Percentiles rank a stretch among this genome's conserved stretches.
Conservation (phyloP, 2,888 invertebrate species). For the Eueremaeus valkanovi region DNA sequence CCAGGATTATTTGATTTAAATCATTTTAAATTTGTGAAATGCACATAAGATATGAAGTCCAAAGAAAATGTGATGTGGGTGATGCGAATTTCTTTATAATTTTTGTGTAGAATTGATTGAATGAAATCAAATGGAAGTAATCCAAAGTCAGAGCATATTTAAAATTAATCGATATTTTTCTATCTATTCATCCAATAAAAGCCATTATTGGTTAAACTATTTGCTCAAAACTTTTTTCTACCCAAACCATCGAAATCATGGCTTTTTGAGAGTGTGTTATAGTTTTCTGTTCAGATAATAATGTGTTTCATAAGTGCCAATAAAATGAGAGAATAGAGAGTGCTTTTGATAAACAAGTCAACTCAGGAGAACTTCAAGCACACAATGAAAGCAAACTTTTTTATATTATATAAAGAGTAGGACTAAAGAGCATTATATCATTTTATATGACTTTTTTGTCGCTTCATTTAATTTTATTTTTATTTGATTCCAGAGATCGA, state of each 20-base stretch:
- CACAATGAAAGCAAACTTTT: background rate
- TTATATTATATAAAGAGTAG: background rate
- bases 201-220: too few relatives aligned
- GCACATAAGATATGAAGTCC: too few relatives aligned
- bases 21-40: too few relatives aligned
- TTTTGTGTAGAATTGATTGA: background rate
- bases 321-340: slow-evolving; percentile 26
- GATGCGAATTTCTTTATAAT: too few relatives aligned
- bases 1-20: too few relatives aligned
- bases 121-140: too few relatives aligned
- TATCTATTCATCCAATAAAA: too few relatives aligned
- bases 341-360: slow-evolving; percentile 11
- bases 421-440: slow-evolving; percentile 13
- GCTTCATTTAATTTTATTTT: slow-evolving; percentile 25
- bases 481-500: background rate
- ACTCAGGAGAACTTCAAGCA: background rate
- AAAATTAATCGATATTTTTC: too few relatives aligned
- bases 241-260: background rate
- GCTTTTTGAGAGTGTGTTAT: background rate
- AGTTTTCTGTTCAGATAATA: background rate
- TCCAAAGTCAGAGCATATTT: too few relatives aligned
- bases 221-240: background rate
- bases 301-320: slow-evolving; percentile 18
- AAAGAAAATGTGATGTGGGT: too few relatives aligned
- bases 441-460: slow-evolving; percentile 24